A percentile compares a stretch with the other conserved stretches of the same genome.
These are phyloP conservation scores for Elachura formosa DNA, from an alignment of 2,113 vertebrate genomes.

Conservation along the genomic window DNA sequence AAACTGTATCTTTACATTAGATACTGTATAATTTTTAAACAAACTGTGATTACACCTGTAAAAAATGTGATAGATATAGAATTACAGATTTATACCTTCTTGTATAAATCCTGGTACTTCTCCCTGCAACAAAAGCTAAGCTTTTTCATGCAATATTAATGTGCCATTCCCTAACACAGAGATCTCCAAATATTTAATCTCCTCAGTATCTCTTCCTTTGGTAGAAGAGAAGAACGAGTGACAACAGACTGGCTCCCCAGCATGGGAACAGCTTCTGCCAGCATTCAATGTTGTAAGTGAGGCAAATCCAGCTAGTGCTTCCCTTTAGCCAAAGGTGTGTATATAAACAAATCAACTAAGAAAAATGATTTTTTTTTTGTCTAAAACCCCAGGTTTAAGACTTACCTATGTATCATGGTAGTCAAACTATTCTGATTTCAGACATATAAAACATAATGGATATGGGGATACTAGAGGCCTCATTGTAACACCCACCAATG, in stretches of 20 bases:
- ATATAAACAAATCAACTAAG: not conserved
- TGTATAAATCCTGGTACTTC: slow-evolving; percentile 21
- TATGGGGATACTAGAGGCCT: not conserved
- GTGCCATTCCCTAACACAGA: not conserved
- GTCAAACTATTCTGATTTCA: not conserved
- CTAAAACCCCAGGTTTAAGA: not conserved
- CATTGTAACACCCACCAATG: not conserved
- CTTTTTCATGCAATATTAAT: slow-evolving; percentile 38
- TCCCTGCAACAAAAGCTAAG: slow-evolving; percentile 31
- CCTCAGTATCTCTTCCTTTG: not conserved
- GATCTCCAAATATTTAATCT: slow-evolving; percentile 28
- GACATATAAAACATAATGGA: not conserved
- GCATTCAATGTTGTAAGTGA: not conserved
- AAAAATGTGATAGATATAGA: not conserved
- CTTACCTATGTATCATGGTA: not conserved
- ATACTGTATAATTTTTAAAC: not conserved
- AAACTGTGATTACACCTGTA: not conserved
- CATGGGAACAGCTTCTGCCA: slow-evolving; percentile 16
- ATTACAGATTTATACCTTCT: not conserved
- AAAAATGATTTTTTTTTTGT: not conserved
- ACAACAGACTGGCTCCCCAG: slow-evolving; percentile 54
- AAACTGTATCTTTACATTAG: not conserved
- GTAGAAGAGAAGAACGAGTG: not conserved
- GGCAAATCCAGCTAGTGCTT: not conserved
- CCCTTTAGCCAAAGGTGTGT: not conserved